Percentiles rank a stretch among this genome's conserved stretches.
phyloP scores from a whole-genome alignment of 1,140 invertebrate species.

The Mamestra configurata region DNA sequence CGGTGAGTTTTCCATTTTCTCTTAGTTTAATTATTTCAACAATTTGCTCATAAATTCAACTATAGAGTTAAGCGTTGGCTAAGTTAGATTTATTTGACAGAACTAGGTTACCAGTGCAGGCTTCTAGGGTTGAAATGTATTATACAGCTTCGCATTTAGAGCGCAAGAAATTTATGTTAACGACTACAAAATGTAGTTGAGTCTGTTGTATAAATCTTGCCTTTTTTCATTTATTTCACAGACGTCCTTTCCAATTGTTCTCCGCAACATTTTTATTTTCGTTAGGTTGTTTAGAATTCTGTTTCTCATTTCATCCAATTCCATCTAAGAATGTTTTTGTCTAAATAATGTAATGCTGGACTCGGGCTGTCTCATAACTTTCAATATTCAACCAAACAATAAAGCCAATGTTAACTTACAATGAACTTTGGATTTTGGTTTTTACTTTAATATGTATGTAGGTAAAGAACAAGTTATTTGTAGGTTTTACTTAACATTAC shows the following conservation, averaged over 20 bases:
- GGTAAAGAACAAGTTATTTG: too few relatives aligned
- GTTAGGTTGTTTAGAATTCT: conserved; percentile 24
- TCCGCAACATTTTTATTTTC: conserved; percentile 35
- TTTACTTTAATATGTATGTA: too few relatives aligned
- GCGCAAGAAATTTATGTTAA: conserved; percentile 65
- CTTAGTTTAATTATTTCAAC: conserved; percentile 48
- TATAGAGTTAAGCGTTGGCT: conserved; percentile 45
- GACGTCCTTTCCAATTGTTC: conserved; percentile 40
- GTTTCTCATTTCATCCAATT: conserved; percentile 29
- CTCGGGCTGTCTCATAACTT: conserved; percentile 1
- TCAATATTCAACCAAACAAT: background rate
- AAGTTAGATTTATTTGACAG: conserved; percentile 65
- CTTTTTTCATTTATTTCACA: conserved; percentile 26
- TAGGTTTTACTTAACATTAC: too few relatives aligned
- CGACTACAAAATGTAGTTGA: conserved; percentile 45
- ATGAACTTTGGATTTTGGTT: background rate
- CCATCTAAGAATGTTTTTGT: background rate
- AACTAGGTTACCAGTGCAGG: conserved; percentile 62
- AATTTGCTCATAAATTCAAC: conserved; percentile 32
- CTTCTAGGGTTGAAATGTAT: conserved; percentile 60
- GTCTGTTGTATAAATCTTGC: conserved; percentile 42
- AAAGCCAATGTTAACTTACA: background rate
- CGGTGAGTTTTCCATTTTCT: conserved; percentile 57
- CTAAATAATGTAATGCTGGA: conserved; percentile 9
- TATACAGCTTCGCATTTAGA: conserved; percentile 57